These are phyloP conservation scores for Holotrichia oblita DNA, from an alignment of 1,140 invertebrate species.

Conservation along the genomic window DNA sequence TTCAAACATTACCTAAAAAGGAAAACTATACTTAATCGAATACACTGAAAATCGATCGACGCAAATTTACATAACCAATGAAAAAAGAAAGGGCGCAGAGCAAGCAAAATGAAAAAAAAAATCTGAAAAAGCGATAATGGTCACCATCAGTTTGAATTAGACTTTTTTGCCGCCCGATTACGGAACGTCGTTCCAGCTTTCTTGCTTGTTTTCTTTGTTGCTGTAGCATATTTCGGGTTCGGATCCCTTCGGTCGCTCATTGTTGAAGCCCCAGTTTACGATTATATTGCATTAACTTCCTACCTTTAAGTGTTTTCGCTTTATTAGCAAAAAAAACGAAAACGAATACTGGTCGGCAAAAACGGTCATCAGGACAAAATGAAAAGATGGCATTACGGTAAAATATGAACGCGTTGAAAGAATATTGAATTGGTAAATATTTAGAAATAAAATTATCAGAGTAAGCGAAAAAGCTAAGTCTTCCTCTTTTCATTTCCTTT, in stretches of 20 bases:
- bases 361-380: background rate
- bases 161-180: slow-evolving; percentile 23
- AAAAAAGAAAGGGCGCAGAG: background rate
- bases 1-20: background rate
- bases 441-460: no score
- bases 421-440: no score
- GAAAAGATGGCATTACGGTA: background rate
- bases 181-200: background rate
- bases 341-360: background rate
- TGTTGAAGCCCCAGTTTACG: slow-evolving; percentile 19
- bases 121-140: slow-evolving; percentile 36
- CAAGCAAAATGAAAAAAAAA: slow-evolving; percentile 30
- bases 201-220: slow-evolving; percentile 33
- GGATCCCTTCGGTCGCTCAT: slow-evolving; percentile 22
- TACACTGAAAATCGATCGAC: slow-evolving; percentile 1
- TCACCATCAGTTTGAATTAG: slow-evolving; percentile 35
- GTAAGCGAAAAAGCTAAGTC: no score
- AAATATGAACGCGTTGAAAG: background rate
- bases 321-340: slow-evolving; percentile 34
- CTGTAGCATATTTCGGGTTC: slow-evolving; percentile 17
- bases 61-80: slow-evolving; percentile 15
- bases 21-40: background rate
- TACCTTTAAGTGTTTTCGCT: slow-evolving; percentile 30
- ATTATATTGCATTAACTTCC: slow-evolving; percentile 28
- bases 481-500: no score